A percentile compares a stretch with the other conserved stretches of the same genome.
Evolutionary conservation across 2,797 vertebrate genomes (phyloP).

Genomic region (Bradypus variegatus): DNA sequence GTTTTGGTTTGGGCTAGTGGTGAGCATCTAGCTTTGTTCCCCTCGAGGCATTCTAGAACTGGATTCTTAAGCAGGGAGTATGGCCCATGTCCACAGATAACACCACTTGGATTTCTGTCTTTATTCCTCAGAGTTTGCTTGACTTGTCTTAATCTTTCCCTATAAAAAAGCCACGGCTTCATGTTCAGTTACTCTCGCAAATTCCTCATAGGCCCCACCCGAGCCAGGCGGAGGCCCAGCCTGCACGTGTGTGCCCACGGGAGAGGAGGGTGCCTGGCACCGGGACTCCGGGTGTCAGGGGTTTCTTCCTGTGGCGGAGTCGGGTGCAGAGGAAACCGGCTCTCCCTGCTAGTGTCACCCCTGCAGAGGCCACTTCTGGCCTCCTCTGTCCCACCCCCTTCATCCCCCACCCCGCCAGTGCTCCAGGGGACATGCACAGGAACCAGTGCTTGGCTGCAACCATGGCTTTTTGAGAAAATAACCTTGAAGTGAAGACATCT

Average conservation of each 20-base stretch:
- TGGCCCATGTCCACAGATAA: neutral
- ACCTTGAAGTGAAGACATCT: neutral
- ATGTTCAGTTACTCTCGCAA: neutral
- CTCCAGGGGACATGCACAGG: rapidly evolving
- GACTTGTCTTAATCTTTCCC: neutral
- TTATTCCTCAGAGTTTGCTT: neutral
- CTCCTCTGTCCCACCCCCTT: neutral
- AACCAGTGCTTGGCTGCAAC: neutral
- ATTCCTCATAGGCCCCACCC: neutral
- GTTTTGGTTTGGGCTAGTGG: neutral
- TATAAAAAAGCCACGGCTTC: neutral
- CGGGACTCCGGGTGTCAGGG: neutral
- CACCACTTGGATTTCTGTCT: neutral
- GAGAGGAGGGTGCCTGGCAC: too few relatives aligned
- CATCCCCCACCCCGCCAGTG: neutral
- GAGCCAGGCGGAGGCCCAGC: neutral
- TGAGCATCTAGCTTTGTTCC: neutral
- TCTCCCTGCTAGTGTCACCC: too few relatives aligned
- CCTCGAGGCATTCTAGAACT: neutral
- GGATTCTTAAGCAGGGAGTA: neutral
- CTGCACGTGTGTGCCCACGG: neutral
- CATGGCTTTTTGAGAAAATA: neutral
- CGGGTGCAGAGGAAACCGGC: neutral
- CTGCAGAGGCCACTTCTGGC: too few relatives aligned
- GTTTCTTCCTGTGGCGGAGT: too few relatives aligned